Evolutionary conservation across 2,113 vertebrate genomes (phyloP).

Genomic region (Vulpes ferrilata): DNA sequence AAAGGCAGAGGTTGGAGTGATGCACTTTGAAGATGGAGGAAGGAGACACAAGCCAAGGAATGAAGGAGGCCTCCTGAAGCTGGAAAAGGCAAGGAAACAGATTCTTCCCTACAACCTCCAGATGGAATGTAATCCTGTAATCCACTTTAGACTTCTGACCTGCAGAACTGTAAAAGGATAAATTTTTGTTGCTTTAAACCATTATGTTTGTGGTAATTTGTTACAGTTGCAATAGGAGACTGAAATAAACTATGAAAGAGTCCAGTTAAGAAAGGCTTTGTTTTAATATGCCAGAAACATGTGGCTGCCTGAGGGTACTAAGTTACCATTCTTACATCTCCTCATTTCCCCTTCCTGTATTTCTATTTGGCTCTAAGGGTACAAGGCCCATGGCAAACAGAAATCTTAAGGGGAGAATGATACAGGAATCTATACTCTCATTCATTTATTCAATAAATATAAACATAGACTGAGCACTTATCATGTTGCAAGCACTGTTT

Average conservation of each 20-base stretch:
- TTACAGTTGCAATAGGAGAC: background rate
- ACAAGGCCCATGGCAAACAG: background rate
- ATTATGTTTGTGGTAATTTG: constrained; percentile 2
- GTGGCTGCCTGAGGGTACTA: background rate
- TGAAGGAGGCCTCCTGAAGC: background rate
- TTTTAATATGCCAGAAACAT: constrained; percentile 10
- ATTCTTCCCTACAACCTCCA: background rate
- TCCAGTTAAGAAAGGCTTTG: constrained; percentile 10
- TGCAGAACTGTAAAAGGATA: background rate
- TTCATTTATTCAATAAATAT: background rate
- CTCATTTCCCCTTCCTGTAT: constrained; percentile 19
- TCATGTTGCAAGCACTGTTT: background rate
- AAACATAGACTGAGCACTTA: constrained; percentile 3
- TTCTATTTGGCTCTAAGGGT: constrained; percentile 38
- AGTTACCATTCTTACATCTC: background rate
- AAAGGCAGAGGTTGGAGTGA: constrained; percentile 10
- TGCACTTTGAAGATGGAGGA: background rate
- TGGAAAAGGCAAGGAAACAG: background rate
- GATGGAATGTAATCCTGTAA: background rate
- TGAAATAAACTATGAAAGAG: background rate
- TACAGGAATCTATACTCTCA: background rate
- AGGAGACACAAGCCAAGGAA: background rate
- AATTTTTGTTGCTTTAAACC: background rate
- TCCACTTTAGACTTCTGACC: constrained; percentile 14
- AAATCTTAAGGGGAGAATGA: constrained; percentile 19